A percentile compares a stretch with the other conserved stretches of the same genome.
These are phyloP conservation scores for Equus quagga DNA, from an alignment of 2,113 vertebrate genomes.

Conservation along the genomic window DNA sequence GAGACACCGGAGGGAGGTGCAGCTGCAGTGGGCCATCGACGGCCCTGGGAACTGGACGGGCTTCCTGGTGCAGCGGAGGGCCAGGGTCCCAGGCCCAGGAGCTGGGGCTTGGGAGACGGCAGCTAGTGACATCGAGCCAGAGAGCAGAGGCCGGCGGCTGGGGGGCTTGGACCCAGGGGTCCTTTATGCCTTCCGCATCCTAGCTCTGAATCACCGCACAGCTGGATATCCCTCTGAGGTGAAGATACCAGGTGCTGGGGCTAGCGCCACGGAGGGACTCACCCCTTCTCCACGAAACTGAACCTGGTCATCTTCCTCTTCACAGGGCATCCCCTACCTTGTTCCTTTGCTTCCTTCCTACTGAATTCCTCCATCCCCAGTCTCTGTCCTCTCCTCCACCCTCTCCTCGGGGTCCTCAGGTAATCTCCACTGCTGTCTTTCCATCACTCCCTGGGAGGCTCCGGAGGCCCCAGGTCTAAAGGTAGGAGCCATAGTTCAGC, in stretches of 20 bases:
- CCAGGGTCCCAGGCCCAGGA: constrained; percentile 64
- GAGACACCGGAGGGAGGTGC: constrained; percentile 90
- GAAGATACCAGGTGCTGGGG: constrained; percentile 93
- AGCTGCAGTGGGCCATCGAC: constrained; percentile 90
- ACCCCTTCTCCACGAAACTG: not conserved
- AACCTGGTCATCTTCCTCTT: not conserved
- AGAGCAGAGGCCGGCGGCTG: constrained; percentile 86
- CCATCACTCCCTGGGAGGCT: not conserved
- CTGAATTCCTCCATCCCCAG: too few species aligned
- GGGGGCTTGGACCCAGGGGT: constrained; percentile 89
- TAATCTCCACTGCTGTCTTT: not conserved
- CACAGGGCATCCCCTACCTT: not conserved
- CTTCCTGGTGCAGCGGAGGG: constrained; percentile 91
- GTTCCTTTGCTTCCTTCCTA: not conserved
- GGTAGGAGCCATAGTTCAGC: not conserved
- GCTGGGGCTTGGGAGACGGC: constrained; percentile 87
- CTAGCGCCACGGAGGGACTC: not conserved
- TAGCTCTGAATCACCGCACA: constrained; percentile 93
- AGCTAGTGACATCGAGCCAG: constrained; percentile 87
- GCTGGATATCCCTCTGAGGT: constrained; percentile 92
- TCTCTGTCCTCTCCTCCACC: not conserved
- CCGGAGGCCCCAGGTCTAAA: not conserved
- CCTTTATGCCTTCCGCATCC: constrained; percentile 91
- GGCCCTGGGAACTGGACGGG: constrained; percentile 88
- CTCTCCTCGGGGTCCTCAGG: not conserved